A percentile compares a stretch with the other conserved stretches of the same genome.
Conservation (phyloP, 1,140 invertebrate species). For the Pectinophora gossypiella region DNA sequence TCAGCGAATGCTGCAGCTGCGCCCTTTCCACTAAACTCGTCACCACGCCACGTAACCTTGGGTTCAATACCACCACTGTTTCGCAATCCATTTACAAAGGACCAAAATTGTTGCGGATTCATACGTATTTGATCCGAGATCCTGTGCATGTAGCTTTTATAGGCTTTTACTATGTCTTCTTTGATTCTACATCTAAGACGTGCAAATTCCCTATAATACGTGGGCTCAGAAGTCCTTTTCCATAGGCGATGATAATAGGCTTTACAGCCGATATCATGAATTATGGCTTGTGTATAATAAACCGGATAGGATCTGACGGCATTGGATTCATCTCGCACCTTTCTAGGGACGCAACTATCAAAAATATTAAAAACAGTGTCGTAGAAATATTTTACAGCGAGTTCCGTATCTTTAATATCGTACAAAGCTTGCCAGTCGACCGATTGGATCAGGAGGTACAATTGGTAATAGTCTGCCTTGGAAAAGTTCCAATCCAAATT, state of each 20-base stretch:
- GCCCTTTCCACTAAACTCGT: too few relatives aligned
- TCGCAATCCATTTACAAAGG: too few relatives aligned
- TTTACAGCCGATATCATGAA: background rate
- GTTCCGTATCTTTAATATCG: background rate
- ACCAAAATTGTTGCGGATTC: too few relatives aligned
- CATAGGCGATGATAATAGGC: background rate
- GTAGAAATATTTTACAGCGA: background rate
- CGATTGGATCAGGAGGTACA: background rate
- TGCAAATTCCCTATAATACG: background rate
- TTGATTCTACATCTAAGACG: background rate
- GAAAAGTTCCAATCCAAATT: slow-evolving; percentile 4
- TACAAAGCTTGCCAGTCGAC: background rate
- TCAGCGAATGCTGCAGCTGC: too few relatives aligned
- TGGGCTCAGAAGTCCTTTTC: background rate
- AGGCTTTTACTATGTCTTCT: background rate
- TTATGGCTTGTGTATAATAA: background rate
- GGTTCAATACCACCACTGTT: too few relatives aligned
- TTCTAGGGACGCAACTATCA: slow-evolving; percentile 1
- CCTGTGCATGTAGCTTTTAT: background rate
- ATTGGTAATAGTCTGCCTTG: background rate
- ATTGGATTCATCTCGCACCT: background rate
- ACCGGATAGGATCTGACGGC: slow-evolving; percentile 1
- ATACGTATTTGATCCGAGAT: background rate
- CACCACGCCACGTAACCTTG: too few relatives aligned
- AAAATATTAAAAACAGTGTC: slow-evolving; percentile 4